These are phyloP conservation scores for Eupithecia inturbata DNA, from an alignment of 2,888 invertebrate genomes.

Conservation along the genomic window DNA sequence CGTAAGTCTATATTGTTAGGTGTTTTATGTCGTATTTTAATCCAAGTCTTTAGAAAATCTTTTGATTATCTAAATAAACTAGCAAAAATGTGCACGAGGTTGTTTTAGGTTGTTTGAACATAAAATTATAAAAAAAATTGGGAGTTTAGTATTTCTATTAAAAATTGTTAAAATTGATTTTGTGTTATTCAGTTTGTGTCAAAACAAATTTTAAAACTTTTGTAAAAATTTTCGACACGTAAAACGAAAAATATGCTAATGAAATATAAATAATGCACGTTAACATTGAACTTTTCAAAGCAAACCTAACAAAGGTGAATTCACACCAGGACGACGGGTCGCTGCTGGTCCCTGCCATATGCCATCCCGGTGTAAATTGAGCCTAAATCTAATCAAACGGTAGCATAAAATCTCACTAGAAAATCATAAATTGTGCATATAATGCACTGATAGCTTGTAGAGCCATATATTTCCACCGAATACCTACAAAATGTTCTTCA, in stretches of 20 bases:
- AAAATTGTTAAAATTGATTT: conserved; percentile 20
- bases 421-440: conserved; percentile 3
- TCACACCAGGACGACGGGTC: background rate
- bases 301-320: background rate
- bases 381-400: background rate
- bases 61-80: conserved; percentile 5
- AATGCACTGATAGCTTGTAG: conserved; percentile 2
- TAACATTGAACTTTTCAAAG: background rate
- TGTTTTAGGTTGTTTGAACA: conserved; percentile 16
- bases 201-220: background rate
- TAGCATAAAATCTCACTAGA: background rate
- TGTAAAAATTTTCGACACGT: background rate
- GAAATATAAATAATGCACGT: background rate
- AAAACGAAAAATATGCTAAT: background rate
- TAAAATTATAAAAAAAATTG: background rate
- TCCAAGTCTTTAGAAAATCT: background rate
- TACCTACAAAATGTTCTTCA: conserved; percentile 3
- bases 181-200: background rate
- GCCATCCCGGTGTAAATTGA: background rate
- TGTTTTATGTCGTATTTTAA: conserved; percentile 6
- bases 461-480: conserved; percentile 35
- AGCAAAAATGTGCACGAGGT: conserved; percentile 5
- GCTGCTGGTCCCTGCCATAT: background rate
- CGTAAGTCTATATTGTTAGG: conserved; percentile 6
- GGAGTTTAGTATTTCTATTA: background rate